Evolutionary conservation across 2,888 invertebrate genomes (phyloP).

Genomic region (Cyclophora punctaria): DNA sequence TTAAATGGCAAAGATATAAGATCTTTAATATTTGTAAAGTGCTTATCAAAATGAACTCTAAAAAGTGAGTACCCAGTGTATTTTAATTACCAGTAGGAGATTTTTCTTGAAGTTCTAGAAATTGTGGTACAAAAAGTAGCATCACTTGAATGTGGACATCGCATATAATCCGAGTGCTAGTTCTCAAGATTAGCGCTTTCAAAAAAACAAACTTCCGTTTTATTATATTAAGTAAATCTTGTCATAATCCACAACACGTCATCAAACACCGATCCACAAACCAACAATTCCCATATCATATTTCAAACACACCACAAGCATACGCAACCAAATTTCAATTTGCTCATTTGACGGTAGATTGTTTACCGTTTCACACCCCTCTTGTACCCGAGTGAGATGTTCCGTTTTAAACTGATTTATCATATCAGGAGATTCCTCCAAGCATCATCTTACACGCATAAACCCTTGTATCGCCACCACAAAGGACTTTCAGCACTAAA

Average conservation of each 20-base stretch:
- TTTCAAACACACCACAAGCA: slow-evolving; percentile 14
- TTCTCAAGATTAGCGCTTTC: too few relatives aligned
- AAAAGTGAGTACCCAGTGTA: too few relatives aligned
- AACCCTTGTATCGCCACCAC: slow-evolving; percentile 62
- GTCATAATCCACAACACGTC: neutral
- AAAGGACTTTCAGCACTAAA: slow-evolving; percentile 55
- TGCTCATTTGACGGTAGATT: slow-evolving; percentile 60
- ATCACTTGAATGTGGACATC: too few relatives aligned
- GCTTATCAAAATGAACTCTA: too few relatives aligned
- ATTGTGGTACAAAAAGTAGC: too few relatives aligned
- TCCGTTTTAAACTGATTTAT: slow-evolving; percentile 70
- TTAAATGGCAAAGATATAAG: too few relatives aligned
- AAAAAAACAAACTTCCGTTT: neutral
- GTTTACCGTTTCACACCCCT: slow-evolving; percentile 55
- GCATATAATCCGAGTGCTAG: too few relatives aligned
- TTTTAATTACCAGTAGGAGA: too few relatives aligned
- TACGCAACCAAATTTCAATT: slow-evolving; percentile 51
- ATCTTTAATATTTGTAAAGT: too few relatives aligned
- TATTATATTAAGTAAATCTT: neutral
- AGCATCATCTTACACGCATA: slow-evolving; percentile 74
- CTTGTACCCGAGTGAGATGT: slow-evolving; percentile 60
- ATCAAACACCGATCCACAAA: neutral
- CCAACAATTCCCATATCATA: slow-evolving; percentile 15
- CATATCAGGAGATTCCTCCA: slow-evolving; percentile 66
- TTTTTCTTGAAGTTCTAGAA: too few relatives aligned